These are phyloP conservation scores for Nothobranchius furzeri DNA, from an alignment of 2,113 vertebrate genomes.

Conservation along the genomic window DNA sequence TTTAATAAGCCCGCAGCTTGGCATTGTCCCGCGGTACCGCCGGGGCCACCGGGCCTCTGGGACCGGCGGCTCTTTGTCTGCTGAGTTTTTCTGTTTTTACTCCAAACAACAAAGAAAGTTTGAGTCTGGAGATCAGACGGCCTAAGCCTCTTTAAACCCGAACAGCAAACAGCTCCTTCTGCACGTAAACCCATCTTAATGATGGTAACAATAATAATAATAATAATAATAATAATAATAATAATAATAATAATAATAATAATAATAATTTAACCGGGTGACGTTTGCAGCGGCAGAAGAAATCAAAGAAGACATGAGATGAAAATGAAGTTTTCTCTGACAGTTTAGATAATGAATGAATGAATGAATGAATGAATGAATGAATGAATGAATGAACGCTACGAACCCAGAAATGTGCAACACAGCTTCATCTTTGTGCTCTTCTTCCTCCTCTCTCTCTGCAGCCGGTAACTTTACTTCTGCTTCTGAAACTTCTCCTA, in stretches of 20 bases:
- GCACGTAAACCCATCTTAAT: too few species aligned
- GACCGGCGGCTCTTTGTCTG: conserved; percentile 83
- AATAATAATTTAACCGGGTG: too few species aligned
- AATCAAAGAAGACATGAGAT: too few species aligned
- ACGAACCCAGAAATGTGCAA: conserved; percentile 91
- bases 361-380: too few species aligned
- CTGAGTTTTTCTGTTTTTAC: conserved; percentile 11
- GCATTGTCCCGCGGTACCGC: conserved; percentile 82
- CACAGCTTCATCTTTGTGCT: conserved; percentile 89
- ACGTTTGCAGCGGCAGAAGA: too few species aligned
- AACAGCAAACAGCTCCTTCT: background rate
- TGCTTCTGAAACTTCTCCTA: conserved; percentile 82
- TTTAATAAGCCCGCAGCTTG: conserved; percentile 84
- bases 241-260: too few species aligned
- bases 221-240: too few species aligned
- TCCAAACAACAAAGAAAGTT: background rate
- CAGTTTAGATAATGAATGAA: too few species aligned
- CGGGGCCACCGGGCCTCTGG: conserved; percentile 70
- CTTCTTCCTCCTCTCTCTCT: conserved; percentile 39
- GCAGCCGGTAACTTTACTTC: conserved; percentile 74
- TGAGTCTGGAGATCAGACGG: conserved; percentile 4
- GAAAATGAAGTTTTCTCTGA: too few species aligned
- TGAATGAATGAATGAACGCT: conserved; percentile 15
- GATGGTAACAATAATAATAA: too few species aligned
- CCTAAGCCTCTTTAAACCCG: conserved; percentile 25